These are phyloP conservation scores for Mythimna loreyi DNA, from an alignment of 2,888 invertebrate species.

Conservation along the genomic window DNA sequence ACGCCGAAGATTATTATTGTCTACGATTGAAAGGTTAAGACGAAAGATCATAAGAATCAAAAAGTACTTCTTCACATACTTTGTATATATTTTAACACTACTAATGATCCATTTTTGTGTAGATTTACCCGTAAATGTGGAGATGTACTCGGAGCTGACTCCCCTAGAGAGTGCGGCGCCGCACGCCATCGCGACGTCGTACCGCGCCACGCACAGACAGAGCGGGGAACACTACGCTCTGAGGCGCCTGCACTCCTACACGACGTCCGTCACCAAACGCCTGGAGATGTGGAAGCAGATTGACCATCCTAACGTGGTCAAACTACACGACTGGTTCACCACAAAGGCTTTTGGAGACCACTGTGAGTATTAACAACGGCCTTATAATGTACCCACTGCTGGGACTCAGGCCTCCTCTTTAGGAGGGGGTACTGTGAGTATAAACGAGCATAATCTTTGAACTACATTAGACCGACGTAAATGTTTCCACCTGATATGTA, in stretches of 20 bases:
- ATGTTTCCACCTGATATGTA: no score
- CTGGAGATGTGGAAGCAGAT: conserved; percentile 99
- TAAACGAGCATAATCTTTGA: no score
- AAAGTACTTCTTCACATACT: neutral
- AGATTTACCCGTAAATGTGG: conserved; percentile 97
- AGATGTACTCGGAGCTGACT: conserved; percentile 96
- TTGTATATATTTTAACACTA: neutral
- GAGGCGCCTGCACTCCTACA: conserved; percentile 96
- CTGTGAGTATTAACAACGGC: conserved; percentile 95
- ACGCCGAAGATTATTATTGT: no score
- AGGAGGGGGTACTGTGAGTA: no score
- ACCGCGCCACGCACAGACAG: conserved; percentile 97
- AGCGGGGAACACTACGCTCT: conserved; percentile 96
- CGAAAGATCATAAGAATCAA: neutral
- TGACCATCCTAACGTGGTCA: conserved; percentile 98
- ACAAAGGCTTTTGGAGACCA: conserved; percentile 99
- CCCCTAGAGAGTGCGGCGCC: conserved; percentile 94
- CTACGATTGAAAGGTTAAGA: neutral
- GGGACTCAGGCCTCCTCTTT: no score
- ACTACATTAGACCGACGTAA: no score
- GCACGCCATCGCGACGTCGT: conserved; percentile 95
- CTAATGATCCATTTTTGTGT: conserved; percentile 54
- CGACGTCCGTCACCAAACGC: conserved; percentile 96
- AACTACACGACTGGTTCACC: conserved; percentile 97
- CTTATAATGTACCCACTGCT: no score